phyloP scores from a whole-genome alignment of 2,113 vertebrate genomes.

The Callocephalon fimbriatum region DNA sequence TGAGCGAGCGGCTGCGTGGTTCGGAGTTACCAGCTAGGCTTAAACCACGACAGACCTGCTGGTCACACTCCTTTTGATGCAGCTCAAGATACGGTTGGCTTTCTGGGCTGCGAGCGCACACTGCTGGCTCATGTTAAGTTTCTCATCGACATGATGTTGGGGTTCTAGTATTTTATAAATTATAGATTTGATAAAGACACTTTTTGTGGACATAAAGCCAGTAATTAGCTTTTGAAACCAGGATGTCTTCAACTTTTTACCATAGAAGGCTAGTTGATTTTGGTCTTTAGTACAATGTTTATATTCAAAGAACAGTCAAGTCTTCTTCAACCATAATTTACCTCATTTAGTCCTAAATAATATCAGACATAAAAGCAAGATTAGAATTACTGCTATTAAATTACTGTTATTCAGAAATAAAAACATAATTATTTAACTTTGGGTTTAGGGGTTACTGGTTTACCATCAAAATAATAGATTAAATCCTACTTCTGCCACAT shows the following conservation, averaged over 20 bases:
- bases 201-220: not conserved
- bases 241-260: not conserved
- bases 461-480: not conserved
- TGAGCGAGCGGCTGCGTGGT: too few species aligned
- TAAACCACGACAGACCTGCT: too few species aligned
- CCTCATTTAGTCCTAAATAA: not conserved
- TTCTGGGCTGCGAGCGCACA: too few species aligned
- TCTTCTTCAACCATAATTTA: not conserved
- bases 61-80: too few species aligned
- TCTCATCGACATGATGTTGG: not conserved
- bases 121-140: too few species aligned
- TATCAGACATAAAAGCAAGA: not conserved
- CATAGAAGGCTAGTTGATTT: not conserved
- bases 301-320: not conserved
- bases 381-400: not conserved
- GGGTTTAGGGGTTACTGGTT: fast-evolving
- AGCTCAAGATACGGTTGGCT: too few species aligned
- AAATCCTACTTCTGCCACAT: not conserved
- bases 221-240: not conserved
- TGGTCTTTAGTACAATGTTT: not conserved
- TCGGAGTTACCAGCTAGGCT: too few species aligned
- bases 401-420: not conserved
- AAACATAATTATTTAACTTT: not conserved
- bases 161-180: not conserved
- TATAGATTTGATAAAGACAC: not conserved